Percentiles rank a stretch among this genome's conserved stretches.
phyloP scores from a whole-genome alignment of 1,140 invertebrate genomes.

The Phymastichus coffea region DNA sequence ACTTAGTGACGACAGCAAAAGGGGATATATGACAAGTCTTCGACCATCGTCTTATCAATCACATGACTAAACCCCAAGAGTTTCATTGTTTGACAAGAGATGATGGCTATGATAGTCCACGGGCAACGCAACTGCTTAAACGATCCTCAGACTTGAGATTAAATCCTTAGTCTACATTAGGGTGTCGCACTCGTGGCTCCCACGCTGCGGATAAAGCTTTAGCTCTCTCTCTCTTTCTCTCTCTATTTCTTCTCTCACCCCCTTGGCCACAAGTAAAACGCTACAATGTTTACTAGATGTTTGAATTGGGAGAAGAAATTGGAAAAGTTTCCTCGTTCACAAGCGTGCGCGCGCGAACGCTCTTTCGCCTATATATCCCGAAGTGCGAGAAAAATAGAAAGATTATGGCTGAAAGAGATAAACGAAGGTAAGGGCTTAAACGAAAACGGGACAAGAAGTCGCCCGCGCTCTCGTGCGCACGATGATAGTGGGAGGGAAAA shows the following conservation, averaged over 20 bases:
- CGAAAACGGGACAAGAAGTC: neutral
- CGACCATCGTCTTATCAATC: too few species aligned
- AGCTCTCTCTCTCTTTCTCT: neutral
- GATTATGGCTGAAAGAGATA: conserved; percentile 23
- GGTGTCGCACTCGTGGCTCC: too few species aligned
- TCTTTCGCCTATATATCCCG: neutral
- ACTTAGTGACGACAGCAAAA: too few species aligned
- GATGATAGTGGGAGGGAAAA: neutral
- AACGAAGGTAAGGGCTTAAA: conserved; percentile 11
- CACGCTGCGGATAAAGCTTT: too few species aligned
- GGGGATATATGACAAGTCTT: too few species aligned
- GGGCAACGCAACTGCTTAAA: too few species aligned
- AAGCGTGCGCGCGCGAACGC: neutral
- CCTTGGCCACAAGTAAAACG: neutral
- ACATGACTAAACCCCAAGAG: too few species aligned
- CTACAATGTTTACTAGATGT: conserved; percentile 31
- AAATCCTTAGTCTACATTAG: conserved; percentile 1
- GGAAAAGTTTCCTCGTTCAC: conserved; percentile 36
- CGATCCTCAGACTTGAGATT: too few species aligned
- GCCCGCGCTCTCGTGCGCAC: neutral
- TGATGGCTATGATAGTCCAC: too few species aligned
- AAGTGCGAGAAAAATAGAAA: conserved; percentile 27
- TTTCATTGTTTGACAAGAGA: too few species aligned
- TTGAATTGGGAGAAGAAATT: conserved; percentile 35
- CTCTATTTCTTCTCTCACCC: neutral